Conservation (phyloP, 1,140 invertebrate genomes). For the Rhynchophorus ferrugineus region DNA sequence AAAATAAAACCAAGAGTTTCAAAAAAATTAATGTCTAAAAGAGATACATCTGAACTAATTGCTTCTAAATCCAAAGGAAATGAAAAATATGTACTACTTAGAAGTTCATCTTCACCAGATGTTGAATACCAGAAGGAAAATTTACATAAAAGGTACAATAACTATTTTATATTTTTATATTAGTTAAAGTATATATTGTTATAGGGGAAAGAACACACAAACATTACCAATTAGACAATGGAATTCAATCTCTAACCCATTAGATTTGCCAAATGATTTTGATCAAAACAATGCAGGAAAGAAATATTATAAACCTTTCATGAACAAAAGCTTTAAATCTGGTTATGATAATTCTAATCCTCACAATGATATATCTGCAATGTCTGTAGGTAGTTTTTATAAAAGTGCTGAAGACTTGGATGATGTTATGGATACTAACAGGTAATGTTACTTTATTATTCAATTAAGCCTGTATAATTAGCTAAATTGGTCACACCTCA, state of each 20-base stretch:
- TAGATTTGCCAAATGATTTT: constrained; percentile 10
- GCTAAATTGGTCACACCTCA: too few species aligned
- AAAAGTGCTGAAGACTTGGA: constrained; percentile 33
- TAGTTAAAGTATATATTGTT: background rate
- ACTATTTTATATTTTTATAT: background rate
- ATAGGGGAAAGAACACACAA: constrained; percentile 6
- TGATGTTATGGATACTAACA: constrained; percentile 31
- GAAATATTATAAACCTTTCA: background rate
- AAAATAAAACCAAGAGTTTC: too few species aligned
- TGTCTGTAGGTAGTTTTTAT: constrained; percentile 35
- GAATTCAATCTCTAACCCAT: constrained; percentile 15
- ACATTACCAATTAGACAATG: constrained; percentile 5
- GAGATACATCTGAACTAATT: too few species aligned
- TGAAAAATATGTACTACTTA: constrained; percentile 4
- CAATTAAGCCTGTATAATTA: constrained; percentile 5
- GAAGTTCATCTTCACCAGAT: constrained; percentile 5
- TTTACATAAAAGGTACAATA: constrained; percentile 1
- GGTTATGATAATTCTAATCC: constrained; percentile 9
- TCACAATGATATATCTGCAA: constrained; percentile 32
- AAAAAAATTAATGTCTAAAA: too few species aligned
- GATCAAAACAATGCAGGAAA: background rate
- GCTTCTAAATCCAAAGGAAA: too few species aligned
- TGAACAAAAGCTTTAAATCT: constrained; percentile 9
- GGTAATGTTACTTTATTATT: constrained; percentile 19
- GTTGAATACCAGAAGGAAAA: constrained; percentile 1